phyloP scores from a whole-genome alignment of 2,797 vertebrate species.

The Coracias cyanogaster region DNA sequence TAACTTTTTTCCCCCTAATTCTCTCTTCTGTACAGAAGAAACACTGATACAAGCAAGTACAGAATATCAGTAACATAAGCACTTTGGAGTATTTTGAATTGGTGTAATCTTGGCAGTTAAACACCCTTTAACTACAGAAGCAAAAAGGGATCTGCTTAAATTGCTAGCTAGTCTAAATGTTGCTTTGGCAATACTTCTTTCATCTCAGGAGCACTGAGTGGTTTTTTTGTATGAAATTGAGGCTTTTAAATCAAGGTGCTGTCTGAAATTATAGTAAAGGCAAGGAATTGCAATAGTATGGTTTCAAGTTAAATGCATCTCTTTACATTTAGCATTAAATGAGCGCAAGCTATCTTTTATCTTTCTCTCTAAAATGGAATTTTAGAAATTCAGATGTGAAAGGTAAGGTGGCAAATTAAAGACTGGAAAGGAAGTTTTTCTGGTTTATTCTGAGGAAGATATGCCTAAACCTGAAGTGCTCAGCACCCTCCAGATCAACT shows the following conservation, averaged over 20 bases:
- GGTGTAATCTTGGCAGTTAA: not conserved
- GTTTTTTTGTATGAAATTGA: not conserved
- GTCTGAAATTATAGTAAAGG: not conserved
- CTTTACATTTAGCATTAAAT: not conserved
- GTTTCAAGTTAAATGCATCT: not conserved
- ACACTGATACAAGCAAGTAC: not conserved
- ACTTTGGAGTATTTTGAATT: not conserved
- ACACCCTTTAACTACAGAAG: not conserved
- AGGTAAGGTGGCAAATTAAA: not conserved
- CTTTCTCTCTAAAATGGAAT: not conserved
- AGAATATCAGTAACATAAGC: not conserved
- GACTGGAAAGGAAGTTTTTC: not conserved
- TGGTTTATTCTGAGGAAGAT: not conserved
- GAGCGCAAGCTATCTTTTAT: fast-evolving
- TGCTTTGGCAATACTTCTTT: not conserved
- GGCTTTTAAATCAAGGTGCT: not conserved
- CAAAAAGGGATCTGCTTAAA: not conserved
- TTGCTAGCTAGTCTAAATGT: not conserved
- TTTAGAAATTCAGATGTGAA: not conserved
- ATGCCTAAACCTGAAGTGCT: not conserved
- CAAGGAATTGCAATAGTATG: not conserved
- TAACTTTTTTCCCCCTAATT: not conserved
- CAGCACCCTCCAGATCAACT: not conserved
- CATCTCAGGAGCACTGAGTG: not conserved
- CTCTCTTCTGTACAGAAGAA: not conserved